These are phyloP conservation scores for Agonum fuliginosum DNA, from an alignment of 2,888 invertebrate genomes.

Conservation along the genomic window DNA sequence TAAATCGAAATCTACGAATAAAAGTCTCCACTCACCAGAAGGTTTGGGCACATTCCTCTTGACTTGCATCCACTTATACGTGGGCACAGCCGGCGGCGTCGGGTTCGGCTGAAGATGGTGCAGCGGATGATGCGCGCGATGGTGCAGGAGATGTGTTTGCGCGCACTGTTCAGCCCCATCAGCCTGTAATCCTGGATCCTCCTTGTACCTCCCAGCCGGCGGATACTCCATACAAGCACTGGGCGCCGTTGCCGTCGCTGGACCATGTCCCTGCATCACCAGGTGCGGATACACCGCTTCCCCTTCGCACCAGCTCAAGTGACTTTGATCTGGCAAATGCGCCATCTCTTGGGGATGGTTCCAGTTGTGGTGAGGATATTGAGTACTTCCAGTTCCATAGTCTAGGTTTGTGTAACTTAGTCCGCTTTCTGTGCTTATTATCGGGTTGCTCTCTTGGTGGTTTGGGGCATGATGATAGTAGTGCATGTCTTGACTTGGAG, in stretches of 20 bases:
- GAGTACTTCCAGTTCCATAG: slow-evolving; percentile 76
- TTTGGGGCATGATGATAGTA: slow-evolving; percentile 73
- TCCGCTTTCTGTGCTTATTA: slow-evolving; percentile 90
- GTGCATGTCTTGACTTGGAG: slow-evolving; percentile 71
- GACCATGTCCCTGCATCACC: slow-evolving; percentile 64
- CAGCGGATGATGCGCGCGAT: slow-evolving; percentile 70
- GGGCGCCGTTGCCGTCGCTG: slow-evolving; percentile 69
- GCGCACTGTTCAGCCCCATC: slow-evolving; percentile 54
- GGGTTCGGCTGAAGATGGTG: slow-evolving; percentile 68
- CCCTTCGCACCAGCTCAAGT: slow-evolving; percentile 74
- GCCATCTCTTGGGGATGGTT: slow-evolving; percentile 65
- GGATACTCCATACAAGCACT: slow-evolving; percentile 77
- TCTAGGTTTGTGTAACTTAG: slow-evolving; percentile 93
- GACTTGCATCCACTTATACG: slow-evolving; percentile 99
- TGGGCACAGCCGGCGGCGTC: slow-evolving; percentile 82
- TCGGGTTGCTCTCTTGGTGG: slow-evolving; percentile 73
- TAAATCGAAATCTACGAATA: too few relatives aligned
- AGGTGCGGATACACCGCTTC: slow-evolving; percentile 74
- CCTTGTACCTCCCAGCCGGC: slow-evolving; percentile 79
- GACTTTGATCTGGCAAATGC: slow-evolving; percentile 75
- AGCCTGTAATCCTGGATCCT: slow-evolving; percentile 71
- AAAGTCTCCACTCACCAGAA: slow-evolving; percentile 79
- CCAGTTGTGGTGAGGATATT: slow-evolving; percentile 65
- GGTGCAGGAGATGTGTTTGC: slow-evolving; percentile 66
- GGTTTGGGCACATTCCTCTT: slow-evolving; percentile 97